phyloP scores from a whole-genome alignment of 2,797 vertebrate genomes.

The Poecilia wingei region DNA sequence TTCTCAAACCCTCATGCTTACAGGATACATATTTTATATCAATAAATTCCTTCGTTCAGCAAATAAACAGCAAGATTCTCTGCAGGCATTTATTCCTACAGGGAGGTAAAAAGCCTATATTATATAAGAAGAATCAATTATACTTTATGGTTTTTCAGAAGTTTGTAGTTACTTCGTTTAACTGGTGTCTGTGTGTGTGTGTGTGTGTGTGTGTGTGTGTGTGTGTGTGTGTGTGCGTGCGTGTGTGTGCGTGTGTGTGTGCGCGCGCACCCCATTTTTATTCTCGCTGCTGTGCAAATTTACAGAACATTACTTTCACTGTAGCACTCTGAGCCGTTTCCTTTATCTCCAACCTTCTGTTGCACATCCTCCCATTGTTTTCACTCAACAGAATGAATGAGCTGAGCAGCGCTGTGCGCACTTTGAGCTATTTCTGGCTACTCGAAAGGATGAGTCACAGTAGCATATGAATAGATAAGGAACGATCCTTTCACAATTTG shows the following conservation, averaged over 20 bases:
- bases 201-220: background rate
- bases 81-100: background rate
- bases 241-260: background rate
- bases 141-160: background rate
- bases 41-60: background rate
- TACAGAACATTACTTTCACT: slow-evolving; percentile 1
- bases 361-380: slow-evolving; percentile 33
- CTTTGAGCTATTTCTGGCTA: slow-evolving; percentile 65
- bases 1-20: background rate
- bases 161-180: background rate
- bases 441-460: slow-evolving; percentile 69
- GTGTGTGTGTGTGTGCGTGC: too few species aligned
- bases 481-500: slow-evolving; percentile 59
- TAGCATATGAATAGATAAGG: slow-evolving; percentile 63
- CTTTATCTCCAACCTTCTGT: background rate
- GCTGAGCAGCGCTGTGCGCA: slow-evolving; percentile 28
- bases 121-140: background rate
- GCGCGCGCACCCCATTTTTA: background rate
- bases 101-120: background rate
- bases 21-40: background rate
- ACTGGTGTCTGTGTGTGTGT: too few species aligned
- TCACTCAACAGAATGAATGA: slow-evolving; percentile 41
- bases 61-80: background rate
- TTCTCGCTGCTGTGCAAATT: background rate
- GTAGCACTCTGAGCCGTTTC: background rate